Percentiles rank a stretch among this genome's conserved stretches.
These are phyloP conservation scores for Cotesia chilonis DNA, from an alignment of 1,140 invertebrate genomes.

Conservation along the genomic window DNA sequence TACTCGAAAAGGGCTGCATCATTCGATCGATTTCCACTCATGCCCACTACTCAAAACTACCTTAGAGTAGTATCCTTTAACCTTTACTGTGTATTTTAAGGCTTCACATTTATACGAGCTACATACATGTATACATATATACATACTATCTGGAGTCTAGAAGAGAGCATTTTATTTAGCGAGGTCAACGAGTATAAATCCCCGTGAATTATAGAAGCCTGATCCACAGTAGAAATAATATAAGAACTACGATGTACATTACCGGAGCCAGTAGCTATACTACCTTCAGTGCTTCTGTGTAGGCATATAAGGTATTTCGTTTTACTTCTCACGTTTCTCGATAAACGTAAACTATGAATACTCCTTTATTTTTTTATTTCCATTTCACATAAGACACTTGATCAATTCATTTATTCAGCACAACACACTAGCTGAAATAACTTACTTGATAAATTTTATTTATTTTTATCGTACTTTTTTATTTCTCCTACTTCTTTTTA, in stretches of 20 bases:
- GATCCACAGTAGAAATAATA: slow-evolving; percentile 11
- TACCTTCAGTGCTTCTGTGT: no score
- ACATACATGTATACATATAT: no score
- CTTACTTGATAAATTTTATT: neutral
- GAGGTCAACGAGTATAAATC: slow-evolving; percentile 29
- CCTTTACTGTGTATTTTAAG: neutral
- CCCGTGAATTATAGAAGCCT: slow-evolving; percentile 28
- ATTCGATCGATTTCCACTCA: slow-evolving; percentile 14
- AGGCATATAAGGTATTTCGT: slow-evolving; percentile 1
- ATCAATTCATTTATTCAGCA: slow-evolving; percentile 27
- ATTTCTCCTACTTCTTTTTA: no score
- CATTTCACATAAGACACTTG: slow-evolving; percentile 14
- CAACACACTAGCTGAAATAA: neutral
- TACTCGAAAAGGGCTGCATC: neutral
- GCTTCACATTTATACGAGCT: no score
- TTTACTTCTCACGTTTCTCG: slow-evolving; percentile 17
- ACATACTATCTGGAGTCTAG: no score
- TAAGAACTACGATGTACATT: neutral
- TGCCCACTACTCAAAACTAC: slow-evolving; percentile 31
- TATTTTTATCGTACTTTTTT: slow-evolving; percentile 1
- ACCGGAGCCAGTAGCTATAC: neutral
- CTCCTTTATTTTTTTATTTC: neutral
- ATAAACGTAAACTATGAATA: slow-evolving; percentile 28
- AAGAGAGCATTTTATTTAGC: slow-evolving; percentile 26
- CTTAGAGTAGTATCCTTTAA: slow-evolving; percentile 21